A percentile compares a stretch with the other conserved stretches of the same genome.
Conservation (phyloP, 2,113 vertebrate genomes). For the Myotis brandtii region DNA sequence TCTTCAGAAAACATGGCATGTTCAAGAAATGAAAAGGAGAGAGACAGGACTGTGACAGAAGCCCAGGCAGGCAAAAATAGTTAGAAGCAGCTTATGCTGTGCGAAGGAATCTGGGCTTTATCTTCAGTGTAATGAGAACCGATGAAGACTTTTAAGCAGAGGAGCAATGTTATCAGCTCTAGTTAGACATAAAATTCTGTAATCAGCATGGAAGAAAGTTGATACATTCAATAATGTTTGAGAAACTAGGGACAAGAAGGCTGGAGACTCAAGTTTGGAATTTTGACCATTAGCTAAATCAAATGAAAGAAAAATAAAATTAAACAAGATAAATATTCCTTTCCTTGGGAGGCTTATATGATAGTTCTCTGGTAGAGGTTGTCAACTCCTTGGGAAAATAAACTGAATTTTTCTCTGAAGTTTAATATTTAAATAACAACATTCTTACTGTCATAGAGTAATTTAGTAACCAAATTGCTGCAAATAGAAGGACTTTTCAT, state of each 20-base stretch:
- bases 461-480: neutral
- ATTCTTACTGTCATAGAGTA: neutral
- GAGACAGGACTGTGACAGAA: neutral
- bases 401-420: conserved; percentile 6
- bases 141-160: neutral
- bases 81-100: neutral
- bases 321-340: neutral
- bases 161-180: neutral
- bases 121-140: neutral
- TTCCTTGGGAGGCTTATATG: neutral
- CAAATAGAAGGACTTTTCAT: conserved; percentile 72
- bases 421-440: neutral
- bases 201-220: neutral
- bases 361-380: neutral
- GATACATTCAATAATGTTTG: neutral
- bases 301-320: conserved; percentile 42
- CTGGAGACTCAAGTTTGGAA: neutral
- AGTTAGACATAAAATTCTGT: neutral
- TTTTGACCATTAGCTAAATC: neutral
- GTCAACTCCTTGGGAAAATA: conserved; percentile 9
- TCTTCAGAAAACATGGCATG: neutral
- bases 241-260: neutral
- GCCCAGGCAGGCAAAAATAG: neutral
- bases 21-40: neutral
- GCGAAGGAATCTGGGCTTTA: neutral